phyloP scores from a whole-genome alignment of 2,888 invertebrate genomes.

The Ditula angustiorana region DNA sequence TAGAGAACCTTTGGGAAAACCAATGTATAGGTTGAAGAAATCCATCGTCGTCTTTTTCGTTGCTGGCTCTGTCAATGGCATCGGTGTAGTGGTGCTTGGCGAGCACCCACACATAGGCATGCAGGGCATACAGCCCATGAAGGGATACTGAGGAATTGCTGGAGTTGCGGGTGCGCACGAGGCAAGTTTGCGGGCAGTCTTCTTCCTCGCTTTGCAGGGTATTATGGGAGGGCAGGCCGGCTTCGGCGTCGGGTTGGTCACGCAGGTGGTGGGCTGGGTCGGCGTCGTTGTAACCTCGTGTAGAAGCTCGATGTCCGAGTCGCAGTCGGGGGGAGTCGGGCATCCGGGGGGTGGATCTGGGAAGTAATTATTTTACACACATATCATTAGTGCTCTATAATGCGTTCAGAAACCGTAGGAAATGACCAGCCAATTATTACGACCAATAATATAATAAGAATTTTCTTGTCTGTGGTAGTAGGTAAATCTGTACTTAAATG shows the following conservation, averaged over 20 bases:
- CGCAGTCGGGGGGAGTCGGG: neutral
- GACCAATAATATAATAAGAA: too few species aligned
- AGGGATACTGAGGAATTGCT: neutral
- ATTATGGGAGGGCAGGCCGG: neutral
- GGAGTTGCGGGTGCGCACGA: neutral
- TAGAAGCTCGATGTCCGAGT: neutral
- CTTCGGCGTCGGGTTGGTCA: neutral
- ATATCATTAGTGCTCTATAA: too few species aligned
- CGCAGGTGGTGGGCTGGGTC: neutral
- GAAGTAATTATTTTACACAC: too few species aligned
- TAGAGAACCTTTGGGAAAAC: slow-evolving; percentile 4
- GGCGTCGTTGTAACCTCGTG: neutral
- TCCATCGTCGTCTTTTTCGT: neutral
- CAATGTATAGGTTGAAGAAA: slow-evolving; percentile 11
- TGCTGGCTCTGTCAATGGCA: too few species aligned
- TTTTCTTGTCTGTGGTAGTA: too few species aligned
- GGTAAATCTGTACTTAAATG: too few species aligned
- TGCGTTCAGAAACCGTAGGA: too few species aligned
- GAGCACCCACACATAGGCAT: neutral
- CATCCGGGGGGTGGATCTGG: neutral
- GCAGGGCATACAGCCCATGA: neutral
- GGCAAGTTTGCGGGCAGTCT: neutral
- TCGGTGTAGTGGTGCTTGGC: neutral
- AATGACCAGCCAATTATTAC: too few species aligned
- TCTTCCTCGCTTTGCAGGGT: neutral